Evolutionary conservation across 2,888 invertebrate species (phyloP).

Genomic region (Calliscelio sp.): DNA sequence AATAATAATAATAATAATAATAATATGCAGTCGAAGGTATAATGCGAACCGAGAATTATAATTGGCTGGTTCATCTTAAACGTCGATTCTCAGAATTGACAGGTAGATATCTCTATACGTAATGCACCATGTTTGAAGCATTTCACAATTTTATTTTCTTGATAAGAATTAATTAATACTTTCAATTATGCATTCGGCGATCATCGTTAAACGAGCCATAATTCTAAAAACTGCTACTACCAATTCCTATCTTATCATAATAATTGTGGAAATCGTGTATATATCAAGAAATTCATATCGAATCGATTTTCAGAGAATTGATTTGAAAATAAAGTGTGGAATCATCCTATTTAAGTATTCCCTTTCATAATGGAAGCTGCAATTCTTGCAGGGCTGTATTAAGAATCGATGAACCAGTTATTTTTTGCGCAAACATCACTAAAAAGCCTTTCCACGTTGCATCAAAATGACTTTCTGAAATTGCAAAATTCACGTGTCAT

Average conservation of each 20-base stretch:
- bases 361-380: slow-evolving; percentile 38
- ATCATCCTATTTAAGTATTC: slow-evolving; percentile 54
- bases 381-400: slow-evolving; percentile 35
- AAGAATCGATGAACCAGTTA: slow-evolving; percentile 45
- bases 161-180: slow-evolving; percentile 48
- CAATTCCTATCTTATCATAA: slow-evolving; percentile 16
- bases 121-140: neutral
- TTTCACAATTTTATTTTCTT: slow-evolving; percentile 14
- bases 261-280: slow-evolving; percentile 9
- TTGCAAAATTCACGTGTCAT: neutral
- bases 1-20: too few relatives aligned
- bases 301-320: slow-evolving; percentile 26
- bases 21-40: too few relatives aligned
- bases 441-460: slow-evolving; percentile 13
- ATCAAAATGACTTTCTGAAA: neutral
- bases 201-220: neutral
- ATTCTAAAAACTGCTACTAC: neutral
- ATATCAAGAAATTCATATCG: slow-evolving; percentile 1
- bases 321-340: slow-evolving; percentile 50
- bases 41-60: slow-evolving; percentile 6
- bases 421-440: slow-evolving; percentile 14
- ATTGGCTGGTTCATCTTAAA: slow-evolving; percentile 28
- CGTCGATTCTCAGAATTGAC: slow-evolving; percentile 29
- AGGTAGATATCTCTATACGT: slow-evolving; percentile 15
- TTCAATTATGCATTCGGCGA: neutral